Base-by-base conservation (phyloP, 2,113 vertebrate species). In the Pogonocichla stellata region DNA sequence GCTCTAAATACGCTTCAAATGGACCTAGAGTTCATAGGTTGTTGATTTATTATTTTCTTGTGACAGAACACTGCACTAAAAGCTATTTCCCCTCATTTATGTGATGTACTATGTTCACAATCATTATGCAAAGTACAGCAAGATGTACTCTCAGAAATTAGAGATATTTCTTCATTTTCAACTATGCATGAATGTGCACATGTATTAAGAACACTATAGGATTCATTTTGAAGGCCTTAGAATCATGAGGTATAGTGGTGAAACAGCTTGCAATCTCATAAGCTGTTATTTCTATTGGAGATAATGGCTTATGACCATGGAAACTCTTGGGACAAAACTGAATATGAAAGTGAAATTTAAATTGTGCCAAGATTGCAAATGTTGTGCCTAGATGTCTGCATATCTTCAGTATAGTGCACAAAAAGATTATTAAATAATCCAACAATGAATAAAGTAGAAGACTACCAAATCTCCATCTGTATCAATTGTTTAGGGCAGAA, bases 41-140 rank as follows among this genome's bases (percentile, higher is more conserved):
- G 91, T 90, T 95, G 92, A 95, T 97, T 97, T 95, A 96, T 96
- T 97, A 96, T 96, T 97, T 97, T 96, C 90, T 87, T 6, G 3
- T 97, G 96, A 95, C 84, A 94, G 90, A 95, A 84, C 70, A 94
- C 50, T n/a, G 17, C 90, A 86, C 78, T 96, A 94, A 97, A 95
- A 96, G 88, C 92, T 94, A 95, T 94, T 95, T 93, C 84, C 78
- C 53, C 96, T 90, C 90, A 95, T 96, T 95, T 97, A 88, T 91
- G 78, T 88, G 90, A 95, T 86, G 67, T 78, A 83, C 84, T 62
- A 48, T 26, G 28, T 74, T 93, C 88, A 57, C 2, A 9, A 78
- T 67, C 67, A 90, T 97, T 97, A 97, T 96, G 94, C 86, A 97
- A 96, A 97, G 85, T 78, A 66, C 50, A 58, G 60, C 22, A 90